Evolutionary conservation across 2,888 invertebrate genomes (phyloP).

Genomic region (Orthosia gracilis): DNA sequence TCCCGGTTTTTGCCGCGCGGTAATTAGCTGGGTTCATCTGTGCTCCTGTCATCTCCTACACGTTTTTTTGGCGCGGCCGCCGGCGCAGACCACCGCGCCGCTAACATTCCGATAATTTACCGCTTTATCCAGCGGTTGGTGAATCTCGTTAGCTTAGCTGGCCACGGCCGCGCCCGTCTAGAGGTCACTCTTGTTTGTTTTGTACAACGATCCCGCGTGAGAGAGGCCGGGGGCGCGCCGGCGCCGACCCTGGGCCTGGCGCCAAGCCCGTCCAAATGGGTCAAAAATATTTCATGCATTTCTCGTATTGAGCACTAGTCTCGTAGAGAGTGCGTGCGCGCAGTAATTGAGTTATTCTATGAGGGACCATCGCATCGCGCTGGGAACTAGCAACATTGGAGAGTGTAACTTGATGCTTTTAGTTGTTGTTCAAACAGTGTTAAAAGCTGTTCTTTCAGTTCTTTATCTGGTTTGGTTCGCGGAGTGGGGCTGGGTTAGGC

Average conservation of each 20-base stretch:
- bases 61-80: slow-evolving; percentile 84
- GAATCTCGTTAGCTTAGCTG: slow-evolving; percentile 88
- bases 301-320: slow-evolving; percentile 83
- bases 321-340: slow-evolving; percentile 70
- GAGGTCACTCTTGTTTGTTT: slow-evolving; percentile 91
- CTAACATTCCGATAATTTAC: slow-evolving; percentile 89
- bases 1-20: slow-evolving; percentile 82
- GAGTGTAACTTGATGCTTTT: slow-evolving; percentile 81
- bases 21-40: slow-evolving; percentile 87
- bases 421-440: slow-evolving; percentile 79
- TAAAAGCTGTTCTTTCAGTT: slow-evolving; percentile 76
- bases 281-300: slow-evolving; percentile 89
- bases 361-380: slow-evolving; percentile 50
- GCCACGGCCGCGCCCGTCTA: slow-evolving; percentile 85
- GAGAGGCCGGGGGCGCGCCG: slow-evolving; percentile 88
- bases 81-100: slow-evolving; percentile 86
- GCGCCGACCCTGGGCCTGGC: slow-evolving; percentile 89
- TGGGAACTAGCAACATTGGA: slow-evolving; percentile 74
- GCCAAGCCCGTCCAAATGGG: slow-evolving; percentile 86
- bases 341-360: slow-evolving; percentile 87
- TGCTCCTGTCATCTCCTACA: slow-evolving; percentile 89
- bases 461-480: slow-evolving; percentile 75
- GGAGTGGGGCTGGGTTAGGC: slow-evolving; percentile 73
- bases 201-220: slow-evolving; percentile 88
- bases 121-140: slow-evolving; percentile 90